Evolutionary conservation across 2,113 vertebrate genomes (phyloP).

Genomic region (Bombycilla garrulus): DNA sequence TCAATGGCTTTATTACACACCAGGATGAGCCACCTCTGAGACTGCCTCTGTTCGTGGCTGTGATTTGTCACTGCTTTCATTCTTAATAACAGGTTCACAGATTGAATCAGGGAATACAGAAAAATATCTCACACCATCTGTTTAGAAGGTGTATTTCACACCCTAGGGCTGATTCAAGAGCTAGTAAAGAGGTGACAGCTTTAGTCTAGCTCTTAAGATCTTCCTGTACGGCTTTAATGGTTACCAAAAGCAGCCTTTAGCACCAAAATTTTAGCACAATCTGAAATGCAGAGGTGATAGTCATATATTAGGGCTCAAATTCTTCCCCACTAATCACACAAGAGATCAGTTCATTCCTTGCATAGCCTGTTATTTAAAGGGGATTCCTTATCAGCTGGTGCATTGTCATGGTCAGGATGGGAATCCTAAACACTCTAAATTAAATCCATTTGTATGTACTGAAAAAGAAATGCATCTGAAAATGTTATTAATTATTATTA

Average conservation of each 20-base stretch:
- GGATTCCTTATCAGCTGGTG: not conserved
- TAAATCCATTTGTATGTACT: not conserved
- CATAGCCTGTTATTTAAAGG: not conserved
- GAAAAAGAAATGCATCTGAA: not conserved
- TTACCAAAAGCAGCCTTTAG: not conserved
- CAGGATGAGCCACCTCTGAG: not conserved
- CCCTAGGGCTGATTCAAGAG: not conserved
- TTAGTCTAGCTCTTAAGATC: not conserved
- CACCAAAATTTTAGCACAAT: not conserved
- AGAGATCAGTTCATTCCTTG: not conserved
- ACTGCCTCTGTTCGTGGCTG: not conserved
- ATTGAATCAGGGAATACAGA: slow-evolving; percentile 5
- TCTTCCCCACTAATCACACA: not conserved
- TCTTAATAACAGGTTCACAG: not conserved
- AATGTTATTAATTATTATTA: not conserved
- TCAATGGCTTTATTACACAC: not conserved
- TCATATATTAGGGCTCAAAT: not conserved
- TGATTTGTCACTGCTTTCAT: not conserved
- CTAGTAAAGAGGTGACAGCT: not conserved
- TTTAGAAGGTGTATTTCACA: not conserved
- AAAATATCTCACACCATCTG: not conserved
- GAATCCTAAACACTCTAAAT: not conserved
- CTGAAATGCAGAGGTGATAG: not conserved
- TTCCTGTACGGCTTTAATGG: not conserved
- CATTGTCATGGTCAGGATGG: not conserved